A percentile compares a stretch with the other conserved stretches of the same genome.
phyloP scores from a whole-genome alignment of 2,888 invertebrate species.

The Hirtodrosophila cameraria region DNA sequence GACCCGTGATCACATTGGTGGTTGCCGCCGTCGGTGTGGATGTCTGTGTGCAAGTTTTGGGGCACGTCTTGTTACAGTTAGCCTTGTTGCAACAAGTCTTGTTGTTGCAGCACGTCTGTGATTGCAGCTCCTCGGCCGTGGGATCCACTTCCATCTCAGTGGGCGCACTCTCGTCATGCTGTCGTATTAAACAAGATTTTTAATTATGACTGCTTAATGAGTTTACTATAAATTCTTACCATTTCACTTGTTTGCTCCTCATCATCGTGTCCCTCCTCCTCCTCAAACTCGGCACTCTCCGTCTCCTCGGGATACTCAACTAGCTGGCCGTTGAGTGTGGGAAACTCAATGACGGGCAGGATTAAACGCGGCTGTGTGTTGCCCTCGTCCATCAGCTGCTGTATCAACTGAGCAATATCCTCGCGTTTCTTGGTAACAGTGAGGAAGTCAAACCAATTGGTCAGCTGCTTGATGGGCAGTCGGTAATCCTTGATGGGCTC shows the following conservation, averaged over 20 bases:
- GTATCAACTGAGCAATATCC: slow-evolving; percentile 92
- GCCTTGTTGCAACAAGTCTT: too few species aligned
- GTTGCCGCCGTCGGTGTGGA: slow-evolving; percentile 41
- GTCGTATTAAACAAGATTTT: neutral
- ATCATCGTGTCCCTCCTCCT: slow-evolving; percentile 86
- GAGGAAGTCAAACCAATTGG: slow-evolving; percentile 94
- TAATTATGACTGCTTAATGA: neutral
- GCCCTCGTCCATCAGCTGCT: slow-evolving; percentile 89
- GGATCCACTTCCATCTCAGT: slow-evolving; percentile 74
- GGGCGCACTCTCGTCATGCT: slow-evolving; percentile 74
- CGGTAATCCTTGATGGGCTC: slow-evolving; percentile 92
- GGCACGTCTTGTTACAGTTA: slow-evolving; percentile 44
- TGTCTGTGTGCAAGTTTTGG: slow-evolving; percentile 27
- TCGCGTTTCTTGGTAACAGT: slow-evolving; percentile 93
- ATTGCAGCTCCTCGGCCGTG: slow-evolving; percentile 59
- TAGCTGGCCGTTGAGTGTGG: slow-evolving; percentile 90
- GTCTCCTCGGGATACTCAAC: slow-evolving; percentile 86
- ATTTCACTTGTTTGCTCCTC: slow-evolving; percentile 84
- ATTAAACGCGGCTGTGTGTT: slow-evolving; percentile 86
- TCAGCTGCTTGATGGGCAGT: slow-evolving; percentile 92
- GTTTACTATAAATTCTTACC: slow-evolving; percentile 46
- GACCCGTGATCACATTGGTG: slow-evolving; percentile 59
- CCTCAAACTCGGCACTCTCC: slow-evolving; percentile 85
- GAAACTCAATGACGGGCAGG: slow-evolving; percentile 90
- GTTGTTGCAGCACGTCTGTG: too few species aligned